Conservation (phyloP, 2,797 vertebrate genomes). For the Fundulus diaphanus region DNA sequence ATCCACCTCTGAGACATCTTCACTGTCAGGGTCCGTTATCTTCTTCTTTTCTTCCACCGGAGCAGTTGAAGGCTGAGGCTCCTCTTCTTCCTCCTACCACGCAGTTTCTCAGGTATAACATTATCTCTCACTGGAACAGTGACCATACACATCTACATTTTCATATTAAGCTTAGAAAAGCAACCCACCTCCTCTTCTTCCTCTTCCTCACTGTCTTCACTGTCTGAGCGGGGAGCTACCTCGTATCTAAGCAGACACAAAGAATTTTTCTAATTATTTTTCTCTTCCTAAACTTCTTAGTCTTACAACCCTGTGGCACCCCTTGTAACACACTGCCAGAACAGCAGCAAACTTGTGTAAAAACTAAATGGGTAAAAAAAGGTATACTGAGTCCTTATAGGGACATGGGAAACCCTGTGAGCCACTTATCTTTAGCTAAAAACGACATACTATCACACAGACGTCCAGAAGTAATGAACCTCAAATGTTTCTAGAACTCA, state of each 20-base stretch:
- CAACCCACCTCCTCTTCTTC: conserved; percentile 78
- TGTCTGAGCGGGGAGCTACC: conserved; percentile 95
- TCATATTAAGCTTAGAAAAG: background rate
- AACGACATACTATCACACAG: no score
- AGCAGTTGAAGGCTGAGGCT: conserved; percentile 68
- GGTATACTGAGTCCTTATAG: no score
- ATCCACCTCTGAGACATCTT: conserved; percentile 91
- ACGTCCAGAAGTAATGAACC: no score
- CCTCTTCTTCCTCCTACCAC: conserved; percentile 85
- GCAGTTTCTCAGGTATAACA: conserved; percentile 26
- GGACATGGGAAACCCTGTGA: no score
- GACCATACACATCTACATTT: background rate
- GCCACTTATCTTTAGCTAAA: no score
- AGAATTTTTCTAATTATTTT: background rate
- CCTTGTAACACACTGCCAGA: background rate
- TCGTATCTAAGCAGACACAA: conserved; percentile 84
- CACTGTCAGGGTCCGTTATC: conserved; percentile 90
- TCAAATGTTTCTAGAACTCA: no score
- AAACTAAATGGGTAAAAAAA: no score
- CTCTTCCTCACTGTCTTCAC: conserved; percentile 95
- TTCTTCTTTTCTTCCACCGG: conserved; percentile 91
- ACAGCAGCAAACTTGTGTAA: no score
- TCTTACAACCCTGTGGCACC: background rate
- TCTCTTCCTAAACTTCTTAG: background rate
- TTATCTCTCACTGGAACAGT: background rate